These are phyloP conservation scores for Drosophila micromelanica DNA, from an alignment of 1,140 invertebrate species.

Conservation along the genomic window DNA sequence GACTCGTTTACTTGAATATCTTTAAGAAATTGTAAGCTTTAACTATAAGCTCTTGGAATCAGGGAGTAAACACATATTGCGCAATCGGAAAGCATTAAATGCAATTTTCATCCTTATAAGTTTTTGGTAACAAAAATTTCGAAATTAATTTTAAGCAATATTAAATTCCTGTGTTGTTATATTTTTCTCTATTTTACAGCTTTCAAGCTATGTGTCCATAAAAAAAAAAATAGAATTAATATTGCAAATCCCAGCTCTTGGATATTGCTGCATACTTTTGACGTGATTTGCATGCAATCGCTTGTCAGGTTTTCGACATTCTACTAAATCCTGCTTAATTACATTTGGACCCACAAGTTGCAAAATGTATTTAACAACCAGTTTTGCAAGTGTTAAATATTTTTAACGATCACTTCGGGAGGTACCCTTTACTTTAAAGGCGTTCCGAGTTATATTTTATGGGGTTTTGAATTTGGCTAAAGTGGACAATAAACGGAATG, in stretches of 20 bases:
- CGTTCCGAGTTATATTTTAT: constrained; percentile 60
- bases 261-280: constrained; percentile 23
- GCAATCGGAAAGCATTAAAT: too few species aligned
- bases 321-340: constrained; percentile 47
- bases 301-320: constrained; percentile 30
- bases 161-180: too few species aligned
- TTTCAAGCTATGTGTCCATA: background rate
- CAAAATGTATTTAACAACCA: constrained; percentile 33
- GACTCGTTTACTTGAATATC: too few species aligned
- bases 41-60: too few species aligned
- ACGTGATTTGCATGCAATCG: constrained; percentile 8
- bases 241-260: background rate
- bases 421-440: constrained; percentile 56
- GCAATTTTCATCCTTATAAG: too few species aligned
- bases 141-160: too few species aligned
- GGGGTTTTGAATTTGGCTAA: constrained; percentile 50
- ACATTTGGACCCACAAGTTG: constrained; percentile 23
- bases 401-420: constrained; percentile 62
- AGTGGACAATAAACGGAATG: constrained; percentile 42
- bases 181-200: too few species aligned
- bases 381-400: constrained; percentile 47
- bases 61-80: too few species aligned
- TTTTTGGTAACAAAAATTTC: too few species aligned
- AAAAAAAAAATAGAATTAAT: background rate
- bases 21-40: too few species aligned